Conservation (phyloP, 2,888 invertebrate species). For the Xestia rhomboidea region DNA sequence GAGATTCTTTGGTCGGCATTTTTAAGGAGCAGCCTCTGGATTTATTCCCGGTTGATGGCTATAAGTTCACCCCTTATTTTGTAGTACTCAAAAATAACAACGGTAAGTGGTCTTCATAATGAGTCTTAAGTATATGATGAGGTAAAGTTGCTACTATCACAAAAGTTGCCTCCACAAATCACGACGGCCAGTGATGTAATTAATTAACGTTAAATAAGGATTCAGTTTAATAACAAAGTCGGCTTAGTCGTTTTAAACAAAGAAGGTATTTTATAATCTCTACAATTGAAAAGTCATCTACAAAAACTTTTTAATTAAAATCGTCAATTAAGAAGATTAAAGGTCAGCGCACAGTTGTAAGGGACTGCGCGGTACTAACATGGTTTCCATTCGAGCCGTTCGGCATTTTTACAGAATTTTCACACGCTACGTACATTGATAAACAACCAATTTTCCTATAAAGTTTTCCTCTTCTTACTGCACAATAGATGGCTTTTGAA, state of each 20-base stretch:
- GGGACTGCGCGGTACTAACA: not conserved
- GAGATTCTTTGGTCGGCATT: not conserved
- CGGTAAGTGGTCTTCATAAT: not conserved
- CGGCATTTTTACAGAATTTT: not conserved
- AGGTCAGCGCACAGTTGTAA: not conserved
- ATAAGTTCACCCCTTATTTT: not conserved
- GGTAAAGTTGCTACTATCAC: not conserved
- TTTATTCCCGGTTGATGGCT: not conserved
- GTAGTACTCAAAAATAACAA: not conserved
- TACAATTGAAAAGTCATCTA: conserved; percentile 1
- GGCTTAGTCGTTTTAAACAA: not conserved
- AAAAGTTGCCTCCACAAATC: not conserved
- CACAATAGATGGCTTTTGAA: not conserved
- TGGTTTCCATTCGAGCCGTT: not conserved
- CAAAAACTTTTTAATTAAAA: conserved; percentile 16
- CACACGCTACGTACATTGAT: not conserved
- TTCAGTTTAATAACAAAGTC: not conserved
- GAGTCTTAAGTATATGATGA: not conserved
- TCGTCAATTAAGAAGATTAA: not conserved
- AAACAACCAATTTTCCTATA: not conserved
- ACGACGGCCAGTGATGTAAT: not conserved
- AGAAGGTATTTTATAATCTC: not conserved
- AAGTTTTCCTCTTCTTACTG: not conserved
- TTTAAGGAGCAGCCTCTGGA: too few relatives aligned
- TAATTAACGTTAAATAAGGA: not conserved